Conservation (phyloP, 2,113 vertebrate genomes). For the Psephotus haematonotus region DNA sequence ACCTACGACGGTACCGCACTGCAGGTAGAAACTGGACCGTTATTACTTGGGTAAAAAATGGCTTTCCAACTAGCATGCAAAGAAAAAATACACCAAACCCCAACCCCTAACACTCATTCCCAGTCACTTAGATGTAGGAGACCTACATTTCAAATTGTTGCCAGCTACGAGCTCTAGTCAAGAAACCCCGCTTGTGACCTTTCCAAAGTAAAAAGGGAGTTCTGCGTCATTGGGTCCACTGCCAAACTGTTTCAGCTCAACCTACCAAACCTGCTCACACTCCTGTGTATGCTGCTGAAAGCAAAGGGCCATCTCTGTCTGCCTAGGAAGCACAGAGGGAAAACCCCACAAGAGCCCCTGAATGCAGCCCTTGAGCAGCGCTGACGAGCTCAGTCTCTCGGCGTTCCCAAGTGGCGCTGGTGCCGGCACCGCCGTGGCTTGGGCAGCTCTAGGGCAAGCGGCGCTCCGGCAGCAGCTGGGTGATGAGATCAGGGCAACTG, state of each 20-base stretch:
- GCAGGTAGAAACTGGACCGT: constrained; percentile 47
- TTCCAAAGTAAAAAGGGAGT: constrained; percentile 17
- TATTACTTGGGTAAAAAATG: constrained; percentile 32
- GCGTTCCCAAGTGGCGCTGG: background rate
- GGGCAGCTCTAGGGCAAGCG: background rate
- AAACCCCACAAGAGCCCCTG: background rate
- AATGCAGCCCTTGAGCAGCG: background rate
- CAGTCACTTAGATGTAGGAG: constrained; percentile 3
- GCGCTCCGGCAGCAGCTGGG: background rate
- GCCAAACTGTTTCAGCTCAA: constrained; percentile 13
- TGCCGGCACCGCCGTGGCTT: background rate
- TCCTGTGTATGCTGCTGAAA: background rate
- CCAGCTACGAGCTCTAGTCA: constrained; percentile 40
- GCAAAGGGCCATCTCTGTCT: background rate
- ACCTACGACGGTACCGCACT: constrained; percentile 44
- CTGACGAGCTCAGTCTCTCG: background rate
- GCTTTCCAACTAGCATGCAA: constrained; percentile 65
- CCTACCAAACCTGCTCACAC: background rate
- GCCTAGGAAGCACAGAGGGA: background rate
- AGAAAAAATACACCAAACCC: constrained; percentile 55
- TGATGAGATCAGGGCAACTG: background rate
- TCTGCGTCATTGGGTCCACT: background rate
- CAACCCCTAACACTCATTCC: constrained; percentile 36
- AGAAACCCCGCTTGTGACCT: constrained; percentile 20
- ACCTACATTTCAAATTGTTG: background rate